Percentiles rank a stretch among this genome's conserved stretches.
These are phyloP conservation scores for Lagria hirta DNA, from an alignment of 2,888 invertebrate genomes.

Conservation along the genomic window DNA sequence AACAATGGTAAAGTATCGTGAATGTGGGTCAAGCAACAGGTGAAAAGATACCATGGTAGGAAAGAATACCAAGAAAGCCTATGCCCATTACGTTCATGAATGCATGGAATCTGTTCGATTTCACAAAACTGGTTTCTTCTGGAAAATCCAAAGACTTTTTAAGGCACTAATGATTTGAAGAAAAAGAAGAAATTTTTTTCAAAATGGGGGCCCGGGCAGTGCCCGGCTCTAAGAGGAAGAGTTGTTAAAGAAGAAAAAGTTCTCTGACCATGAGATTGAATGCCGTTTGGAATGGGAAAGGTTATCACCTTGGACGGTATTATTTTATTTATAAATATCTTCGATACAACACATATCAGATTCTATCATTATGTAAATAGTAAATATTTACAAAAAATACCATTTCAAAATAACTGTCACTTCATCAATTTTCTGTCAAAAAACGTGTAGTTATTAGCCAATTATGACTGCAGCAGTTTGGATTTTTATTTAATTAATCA, in stretches of 20 bases:
- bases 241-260: constrained; percentile 7
- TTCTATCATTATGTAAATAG: too few relatives aligned
- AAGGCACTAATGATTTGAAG: too few relatives aligned
- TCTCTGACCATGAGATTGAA: constrained; percentile 16
- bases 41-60: constrained; percentile 7
- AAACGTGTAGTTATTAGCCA: too few relatives aligned
- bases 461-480: too few relatives aligned
- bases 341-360: too few relatives aligned
- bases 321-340: constrained; percentile 9
- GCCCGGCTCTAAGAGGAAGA: background rate
- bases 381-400: too few relatives aligned
- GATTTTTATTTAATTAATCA: too few relatives aligned
- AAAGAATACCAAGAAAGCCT: constrained; percentile 1
- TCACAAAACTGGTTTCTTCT: constrained; percentile 1
- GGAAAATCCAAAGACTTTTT: too few relatives aligned
- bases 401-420: too few relatives aligned
- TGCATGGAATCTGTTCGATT: background rate
- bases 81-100: too few relatives aligned
- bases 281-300: constrained; percentile 16
- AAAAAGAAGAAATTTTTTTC: too few relatives aligned
- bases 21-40: constrained; percentile 19
- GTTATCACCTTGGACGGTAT: constrained; percentile 9
- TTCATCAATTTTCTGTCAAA: too few relatives aligned
- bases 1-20: constrained; percentile 7
- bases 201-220: background rate